Evolutionary conservation across 2,113 vertebrate genomes (phyloP), one percentile per base, ranked within the genome.

Genomic region (pig (Sus scrofa)): DNA sequence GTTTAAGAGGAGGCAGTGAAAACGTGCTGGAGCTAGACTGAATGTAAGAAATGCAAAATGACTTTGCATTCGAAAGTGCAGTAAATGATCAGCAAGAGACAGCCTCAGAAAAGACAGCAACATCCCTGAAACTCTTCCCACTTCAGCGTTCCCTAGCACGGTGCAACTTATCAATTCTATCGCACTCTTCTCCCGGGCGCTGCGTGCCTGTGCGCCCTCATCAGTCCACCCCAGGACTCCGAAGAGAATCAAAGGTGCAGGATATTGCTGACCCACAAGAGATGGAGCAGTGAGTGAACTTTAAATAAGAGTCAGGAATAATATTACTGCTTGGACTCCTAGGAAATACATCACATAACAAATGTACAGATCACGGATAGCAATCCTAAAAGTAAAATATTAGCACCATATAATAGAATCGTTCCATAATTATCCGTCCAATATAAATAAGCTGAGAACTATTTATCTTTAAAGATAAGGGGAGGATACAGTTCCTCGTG

Each of bases 221-320:
- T 37, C 20, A n/a, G 52, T 62, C 54, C 39, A 39, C 24, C 11
- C 13, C 11, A 24, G 0, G 11, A 56, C 6, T 22, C 52, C 3
- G 13, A 63, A 94, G 16, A 87, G 32, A 88, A 97, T 32, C 32
- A 86, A 91, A 82, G 62, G 37, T 39, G 27, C 8, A 89, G 56
- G 30, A 89, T 30, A 86, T 26, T 54, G 16, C 27, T 86, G 63
- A 84, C 10, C 3, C 22, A 54, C 14, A 85, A 30, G 6, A 89
- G 54, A 50, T 6, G 90, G 58, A 73, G 34, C 15, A 96, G 13
- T 52, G 32, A 39, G 32, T 54, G 19, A 85, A 91, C 19, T 87
- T 95, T 27, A 91, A 81, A 27, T 63, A 96, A 89, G n/a, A 88
- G 2, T 2, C 14, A 37, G 26, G n/a, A 75, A 78, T 54, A 87